These are phyloP conservation scores for Hemichromis elongatus DNA, from an alignment of 2,113 vertebrate genomes.

Conservation along the genomic window DNA sequence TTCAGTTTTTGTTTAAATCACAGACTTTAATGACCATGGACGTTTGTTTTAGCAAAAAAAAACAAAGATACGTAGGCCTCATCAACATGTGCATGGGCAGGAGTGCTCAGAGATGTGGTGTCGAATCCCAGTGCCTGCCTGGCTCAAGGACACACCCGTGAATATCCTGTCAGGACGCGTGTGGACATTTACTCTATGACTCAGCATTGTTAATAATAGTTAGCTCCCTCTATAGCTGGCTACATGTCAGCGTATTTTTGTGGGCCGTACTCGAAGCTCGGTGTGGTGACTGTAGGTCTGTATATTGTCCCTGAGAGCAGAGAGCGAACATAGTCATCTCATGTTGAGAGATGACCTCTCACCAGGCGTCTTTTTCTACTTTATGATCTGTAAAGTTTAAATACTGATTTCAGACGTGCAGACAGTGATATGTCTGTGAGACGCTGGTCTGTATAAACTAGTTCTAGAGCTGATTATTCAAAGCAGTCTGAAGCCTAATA, in stretches of 20 bases:
- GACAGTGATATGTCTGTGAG: background rate
- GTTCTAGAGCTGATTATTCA: background rate
- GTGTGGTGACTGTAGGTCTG: background rate
- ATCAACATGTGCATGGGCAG: background rate
- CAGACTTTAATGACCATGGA: background rate
- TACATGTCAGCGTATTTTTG: background rate
- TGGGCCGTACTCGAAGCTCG: background rate
- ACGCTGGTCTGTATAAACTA: background rate
- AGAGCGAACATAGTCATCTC: background rate
- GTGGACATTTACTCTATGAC: background rate
- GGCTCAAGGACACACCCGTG: background rate
- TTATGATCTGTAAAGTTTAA: background rate
- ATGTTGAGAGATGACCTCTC: too few relatives aligned
- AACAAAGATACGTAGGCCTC: background rate
- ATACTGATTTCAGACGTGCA: background rate
- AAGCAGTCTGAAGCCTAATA: background rate
- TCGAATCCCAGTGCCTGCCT: background rate
- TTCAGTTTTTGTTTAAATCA: background rate
- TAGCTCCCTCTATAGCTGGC: background rate
- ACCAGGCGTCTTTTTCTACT: background rate
- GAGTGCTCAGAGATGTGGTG: background rate
- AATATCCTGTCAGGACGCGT: background rate
- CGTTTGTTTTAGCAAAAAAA: background rate
- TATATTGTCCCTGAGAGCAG: background rate
- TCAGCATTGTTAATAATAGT: background rate